These are phyloP conservation scores for Ostrea edulis DNA, from an alignment of 1,140 invertebrate genomes.

Conservation along the genomic window DNA sequence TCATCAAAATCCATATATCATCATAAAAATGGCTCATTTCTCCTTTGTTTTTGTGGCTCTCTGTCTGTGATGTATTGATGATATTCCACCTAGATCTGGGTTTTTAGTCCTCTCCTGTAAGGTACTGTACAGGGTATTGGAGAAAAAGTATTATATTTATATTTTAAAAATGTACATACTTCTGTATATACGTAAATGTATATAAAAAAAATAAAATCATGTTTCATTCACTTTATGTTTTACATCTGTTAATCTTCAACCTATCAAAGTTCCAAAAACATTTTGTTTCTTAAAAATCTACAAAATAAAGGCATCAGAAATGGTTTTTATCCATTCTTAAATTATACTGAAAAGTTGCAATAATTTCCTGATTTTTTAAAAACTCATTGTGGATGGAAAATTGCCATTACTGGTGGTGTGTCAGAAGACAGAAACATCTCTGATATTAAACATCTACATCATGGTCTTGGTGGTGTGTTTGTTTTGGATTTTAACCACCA, in stretches of 20 bases:
- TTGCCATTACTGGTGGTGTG: too few species aligned
- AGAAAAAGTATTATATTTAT: slow-evolving; percentile 38
- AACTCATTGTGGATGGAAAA: not conserved
- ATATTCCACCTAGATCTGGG: not conserved
- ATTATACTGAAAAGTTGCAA: not conserved
- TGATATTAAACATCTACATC: not conserved
- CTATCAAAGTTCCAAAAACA: not conserved
- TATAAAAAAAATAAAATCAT: slow-evolving; percentile 25
- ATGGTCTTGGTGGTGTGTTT: not conserved
- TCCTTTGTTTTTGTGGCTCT: not conserved
- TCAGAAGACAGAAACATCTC: not conserved
- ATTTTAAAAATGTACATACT: slow-evolving; percentile 14
- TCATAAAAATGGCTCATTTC: slow-evolving; percentile 37
- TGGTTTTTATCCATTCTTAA: not conserved
- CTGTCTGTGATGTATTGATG: slow-evolving; percentile 36
- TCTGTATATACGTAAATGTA: slow-evolving; percentile 36
- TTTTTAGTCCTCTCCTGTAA: slow-evolving; percentile 14
- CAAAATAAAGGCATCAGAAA: not conserved
- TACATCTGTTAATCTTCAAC: not conserved
- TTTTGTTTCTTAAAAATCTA: not conserved
- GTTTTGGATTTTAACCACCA: slow-evolving; percentile 15
- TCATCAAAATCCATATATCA: not conserved
- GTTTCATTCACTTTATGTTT: slow-evolving; percentile 17
- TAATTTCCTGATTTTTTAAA: not conserved
- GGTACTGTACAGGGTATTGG: slow-evolving; percentile 5